Percentiles rank a stretch among this genome's conserved stretches.
Evolutionary conservation across 2,888 invertebrate genomes (phyloP).

Genomic region (Phengaris alcon): DNA sequence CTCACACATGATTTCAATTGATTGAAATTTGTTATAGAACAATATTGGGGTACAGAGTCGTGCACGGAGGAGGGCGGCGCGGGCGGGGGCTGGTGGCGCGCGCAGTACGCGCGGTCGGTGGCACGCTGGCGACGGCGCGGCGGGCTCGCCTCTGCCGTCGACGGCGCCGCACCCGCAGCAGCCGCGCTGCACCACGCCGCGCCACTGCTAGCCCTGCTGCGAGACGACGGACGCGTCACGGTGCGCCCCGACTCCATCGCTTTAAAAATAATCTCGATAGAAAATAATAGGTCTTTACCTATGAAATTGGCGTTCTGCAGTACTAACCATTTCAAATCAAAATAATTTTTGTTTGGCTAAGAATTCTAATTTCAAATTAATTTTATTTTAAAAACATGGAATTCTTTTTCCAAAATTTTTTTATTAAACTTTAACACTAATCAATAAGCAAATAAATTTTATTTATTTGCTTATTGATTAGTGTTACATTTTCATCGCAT

Average conservation of each 20-base stretch:
- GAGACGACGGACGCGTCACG: slow-evolving; percentile 45
- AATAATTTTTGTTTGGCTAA: too few relatives aligned
- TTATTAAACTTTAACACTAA: too few relatives aligned
- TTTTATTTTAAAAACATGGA: too few relatives aligned
- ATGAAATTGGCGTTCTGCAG: too few relatives aligned
- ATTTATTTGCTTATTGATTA: too few relatives aligned
- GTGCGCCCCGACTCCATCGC: slow-evolving; percentile 34
- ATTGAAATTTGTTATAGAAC: not conserved
- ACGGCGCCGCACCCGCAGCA: slow-evolving; percentile 31
- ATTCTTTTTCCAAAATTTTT: too few relatives aligned
- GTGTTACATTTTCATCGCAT: too few relatives aligned
- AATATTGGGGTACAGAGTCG: not conserved
- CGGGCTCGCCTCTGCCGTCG: slow-evolving; percentile 34
- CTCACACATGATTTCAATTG: too few relatives aligned
- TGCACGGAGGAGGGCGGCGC: not conserved
- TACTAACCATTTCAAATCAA: too few relatives aligned
- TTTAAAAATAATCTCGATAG: not conserved
- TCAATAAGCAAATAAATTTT: too few relatives aligned
- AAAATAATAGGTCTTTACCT: too few relatives aligned
- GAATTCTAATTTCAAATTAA: too few relatives aligned
- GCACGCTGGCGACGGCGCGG: slow-evolving; percentile 44
- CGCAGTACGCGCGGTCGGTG: slow-evolving; percentile 45
- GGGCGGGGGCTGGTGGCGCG: slow-evolving; percentile 46
- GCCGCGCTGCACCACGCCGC: slow-evolving; percentile 44
- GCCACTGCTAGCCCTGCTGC: slow-evolving; percentile 44